Percentiles rank a stretch among this genome's conserved stretches.
phyloP scores from a whole-genome alignment of 2,113 vertebrate genomes.

The Ciconia maguari region DNA sequence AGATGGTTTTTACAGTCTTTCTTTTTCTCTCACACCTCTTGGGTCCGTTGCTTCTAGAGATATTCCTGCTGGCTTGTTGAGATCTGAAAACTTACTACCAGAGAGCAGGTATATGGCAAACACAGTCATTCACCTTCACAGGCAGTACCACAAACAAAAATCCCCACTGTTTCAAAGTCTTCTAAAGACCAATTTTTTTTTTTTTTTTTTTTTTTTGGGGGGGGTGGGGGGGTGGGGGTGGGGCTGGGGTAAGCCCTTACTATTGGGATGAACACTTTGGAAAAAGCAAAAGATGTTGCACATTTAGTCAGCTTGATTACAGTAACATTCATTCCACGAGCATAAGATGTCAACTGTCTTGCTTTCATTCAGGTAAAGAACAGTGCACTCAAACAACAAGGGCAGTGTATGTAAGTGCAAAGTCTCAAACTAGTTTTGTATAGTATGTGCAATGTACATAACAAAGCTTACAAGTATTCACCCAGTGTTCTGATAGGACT shows the following conservation, averaged over 20 bases:
- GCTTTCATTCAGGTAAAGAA: not conserved
- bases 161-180: not conserved
- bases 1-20: not conserved
- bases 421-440: not conserved
- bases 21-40: not conserved
- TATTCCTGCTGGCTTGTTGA: not conserved
- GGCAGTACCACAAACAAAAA: not conserved
- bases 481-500: not conserved
- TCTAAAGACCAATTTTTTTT: not conserved
- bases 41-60: not conserved
- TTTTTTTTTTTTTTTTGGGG: not conserved
- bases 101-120: not conserved
- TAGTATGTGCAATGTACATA: not conserved
- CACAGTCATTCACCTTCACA: not conserved
- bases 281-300: not conserved
- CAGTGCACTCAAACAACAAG: not conserved
- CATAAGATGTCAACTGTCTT: not conserved
- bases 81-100: not conserved
- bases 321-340: not conserved
- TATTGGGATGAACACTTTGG: not conserved
- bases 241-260: not conserved
- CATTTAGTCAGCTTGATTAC: not conserved
- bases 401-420: not conserved
- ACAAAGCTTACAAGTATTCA: fast-evolving
- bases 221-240: no score